Base-by-base conservation (phyloP, 2,888 invertebrate genomes). In the Toxonevra muliebris region DNA sequence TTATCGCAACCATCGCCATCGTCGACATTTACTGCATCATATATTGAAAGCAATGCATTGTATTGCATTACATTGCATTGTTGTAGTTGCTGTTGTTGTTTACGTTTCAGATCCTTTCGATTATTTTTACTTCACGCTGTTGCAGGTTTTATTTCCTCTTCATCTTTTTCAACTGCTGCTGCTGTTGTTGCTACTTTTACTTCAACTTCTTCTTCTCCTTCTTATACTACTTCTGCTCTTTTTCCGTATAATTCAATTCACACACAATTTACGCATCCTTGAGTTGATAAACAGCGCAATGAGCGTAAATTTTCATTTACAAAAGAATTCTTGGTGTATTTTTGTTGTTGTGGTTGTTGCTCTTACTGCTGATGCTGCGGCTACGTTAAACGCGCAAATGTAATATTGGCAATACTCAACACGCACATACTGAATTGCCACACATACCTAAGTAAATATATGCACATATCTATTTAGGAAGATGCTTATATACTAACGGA, bases 261-360 rank as follows among this genome's bases (percentile, higher is more conserved):
- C 43, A 45, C 19, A 67, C 53, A 67, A 63, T 67, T 62, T 63
- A 67, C 67, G 62, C 67, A 67, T 67, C 67, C 67, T 59, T 67
- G 67, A 53, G 53, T 62, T 67, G 62, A 62, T 63, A 67, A 63
- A 48, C 50, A 67, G 53, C 59, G 58, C 64, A 65, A n/a, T 41
- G 58, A 50, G 48, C 50, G 50, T 65, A 65, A 65, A 58, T 58
- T 64, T 50, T 15, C 48, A 58, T 64, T 57, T 57, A 50, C 50
- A 64, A 65, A 50, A 58, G 58, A 42, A 17, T 57, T 42, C 48
- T 48, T 15, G 7, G 48, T 48, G 8, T 10, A 48, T n/a, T 48
- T 2, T 48, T 48, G n/a, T 12, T 48, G 13, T 8, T 48, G 48
- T 48, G 7, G 8, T 1, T 48, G 48, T 48, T 53, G 42, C 19